A percentile compares a stretch with the other conserved stretches of the same genome.
phyloP scores from a whole-genome alignment of 2,888 invertebrate species.

The Phortica magna region DNA sequence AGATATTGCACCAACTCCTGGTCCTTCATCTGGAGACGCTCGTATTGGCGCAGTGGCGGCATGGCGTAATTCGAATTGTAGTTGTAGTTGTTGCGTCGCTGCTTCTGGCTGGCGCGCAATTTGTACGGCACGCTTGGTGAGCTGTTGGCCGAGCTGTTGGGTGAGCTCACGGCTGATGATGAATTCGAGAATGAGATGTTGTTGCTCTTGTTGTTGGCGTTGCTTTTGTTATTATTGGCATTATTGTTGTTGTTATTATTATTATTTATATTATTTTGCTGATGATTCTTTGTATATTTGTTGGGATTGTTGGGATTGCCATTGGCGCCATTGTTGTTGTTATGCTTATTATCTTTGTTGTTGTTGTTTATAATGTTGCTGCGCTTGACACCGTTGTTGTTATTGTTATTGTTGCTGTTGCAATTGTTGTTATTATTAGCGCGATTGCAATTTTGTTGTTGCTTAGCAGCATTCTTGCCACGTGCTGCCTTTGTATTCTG shows the following conservation, averaged over 20 bases:
- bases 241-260: conserved; percentile 52
- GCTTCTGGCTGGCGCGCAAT: conserved; percentile 50
- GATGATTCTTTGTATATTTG: conserved; percentile 20
- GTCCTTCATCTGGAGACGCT: conserved; percentile 77
- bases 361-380: conserved; percentile 12
- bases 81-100: conserved; percentile 47
- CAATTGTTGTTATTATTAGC: conserved; percentile 32
- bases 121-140: conserved; percentile 54
- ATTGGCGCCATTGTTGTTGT: conserved; percentile 41
- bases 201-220: conserved; percentile 33
- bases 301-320: conserved; percentile 48
- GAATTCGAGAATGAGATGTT: conserved; percentile 40
- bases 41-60: conserved; percentile 76
- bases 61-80: conserved; percentile 38
- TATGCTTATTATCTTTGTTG: conserved; percentile 40
- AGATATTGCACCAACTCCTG: conserved; percentile 81
- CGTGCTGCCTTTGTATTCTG: not conserved
- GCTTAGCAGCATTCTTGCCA: not conserved
- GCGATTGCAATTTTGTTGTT: conserved; percentile 34
- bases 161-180: conserved; percentile 58
- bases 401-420: not conserved
- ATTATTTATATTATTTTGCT: conserved; percentile 41
- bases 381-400: not conserved
- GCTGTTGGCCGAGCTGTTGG: conserved; percentile 66
- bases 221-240: conserved; percentile 49